Percentiles rank a stretch among this genome's conserved stretches.
phyloP scores from a whole-genome alignment of 2,888 invertebrate species.

The Resseliella maxima region DNA sequence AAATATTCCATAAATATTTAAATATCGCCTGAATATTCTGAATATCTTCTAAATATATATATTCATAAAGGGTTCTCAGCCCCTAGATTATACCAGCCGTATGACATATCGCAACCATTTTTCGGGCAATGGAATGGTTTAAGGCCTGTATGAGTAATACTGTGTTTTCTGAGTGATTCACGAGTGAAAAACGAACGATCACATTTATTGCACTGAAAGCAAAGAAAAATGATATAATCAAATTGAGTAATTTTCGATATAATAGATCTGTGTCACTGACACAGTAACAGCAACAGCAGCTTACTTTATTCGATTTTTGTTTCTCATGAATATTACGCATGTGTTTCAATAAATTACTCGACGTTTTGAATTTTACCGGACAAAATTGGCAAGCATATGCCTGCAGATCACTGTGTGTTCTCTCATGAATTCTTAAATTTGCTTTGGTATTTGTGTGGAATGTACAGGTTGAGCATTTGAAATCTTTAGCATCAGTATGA shows the following conservation, averaged over 20 bases:
- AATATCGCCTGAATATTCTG: no score
- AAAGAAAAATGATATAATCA: neutral
- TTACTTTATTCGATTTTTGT: constrained; percentile 59
- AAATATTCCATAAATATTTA: no score
- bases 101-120: no score
- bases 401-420: constrained; percentile 59
- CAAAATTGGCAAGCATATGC: constrained; percentile 59
- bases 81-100: no score
- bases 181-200: constrained; percentile 59
- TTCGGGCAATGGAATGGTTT: constrained; percentile 59
- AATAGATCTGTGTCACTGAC: no score
- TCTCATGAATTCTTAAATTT: constrained; percentile 60
- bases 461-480: constrained; percentile 59
- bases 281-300: neutral
- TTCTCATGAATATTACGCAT: constrained; percentile 60
- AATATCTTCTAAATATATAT: no score
- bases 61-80: no score
- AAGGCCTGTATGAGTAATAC: constrained; percentile 59
- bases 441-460: constrained; percentile 59
- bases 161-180: constrained; percentile 59
- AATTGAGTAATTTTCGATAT: neutral
- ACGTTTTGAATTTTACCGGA: constrained; percentile 59
- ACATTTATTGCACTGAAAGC: constrained; percentile 59
- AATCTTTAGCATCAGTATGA: constrained; percentile 59
- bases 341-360: constrained; percentile 60